Percentiles rank a stretch among this genome's conserved stretches.
phyloP scores from a whole-genome alignment of 2,888 invertebrate species.

The Rhyacophila evoluta region DNA sequence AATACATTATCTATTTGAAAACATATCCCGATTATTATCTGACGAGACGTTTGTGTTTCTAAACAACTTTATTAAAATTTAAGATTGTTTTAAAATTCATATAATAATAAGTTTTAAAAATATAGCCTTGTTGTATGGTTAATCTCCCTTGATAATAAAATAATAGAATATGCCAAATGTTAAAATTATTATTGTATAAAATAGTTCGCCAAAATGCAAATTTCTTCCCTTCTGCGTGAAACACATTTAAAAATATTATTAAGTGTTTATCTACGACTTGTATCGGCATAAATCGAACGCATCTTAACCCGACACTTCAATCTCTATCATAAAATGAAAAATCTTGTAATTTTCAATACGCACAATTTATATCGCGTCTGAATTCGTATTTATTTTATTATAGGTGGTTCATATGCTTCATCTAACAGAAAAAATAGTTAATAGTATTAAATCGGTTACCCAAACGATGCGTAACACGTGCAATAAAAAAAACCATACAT shows the following conservation, averaged over 20 bases:
- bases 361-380: no score
- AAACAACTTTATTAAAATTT: not conserved
- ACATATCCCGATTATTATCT: constrained; percentile 20
- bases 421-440: no score
- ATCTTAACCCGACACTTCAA: not conserved
- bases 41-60: constrained; percentile 3
- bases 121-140: constrained; percentile 18
- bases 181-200: not conserved
- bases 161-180: not conserved
- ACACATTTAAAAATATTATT: not conserved
- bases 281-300: not conserved
- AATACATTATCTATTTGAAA: not conserved
- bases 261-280: not conserved
- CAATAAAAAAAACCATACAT: no score
- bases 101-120: constrained; percentile 5
- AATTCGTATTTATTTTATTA: no score
- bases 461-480: no score
- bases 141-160: not conserved
- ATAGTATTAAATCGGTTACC: no score
- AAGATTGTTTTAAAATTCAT: not conserved
- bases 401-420: no score
- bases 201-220: not conserved
- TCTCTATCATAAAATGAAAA: no score
- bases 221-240: not conserved
- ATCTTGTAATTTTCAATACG: no score